phyloP scores from a whole-genome alignment of 1,140 invertebrate species.

The Bombyx mori region ASM3026992v2 NC_085107.1:9794001-9794500 shows the following conservation, averaged over 20 bases:
- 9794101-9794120: slow-evolving; percentile 89
- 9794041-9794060: slow-evolving; percentile 65
- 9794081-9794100: slow-evolving; percentile 82
- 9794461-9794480: slow-evolving; percentile 71
- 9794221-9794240: slow-evolving; percentile 93
- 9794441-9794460: slow-evolving; percentile 88
- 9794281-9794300: no score
- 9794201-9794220: slow-evolving; percentile 91
- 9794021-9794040: slow-evolving; percentile 84
- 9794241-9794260: slow-evolving; percentile 92
- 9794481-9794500: neutral
- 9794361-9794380: slow-evolving; percentile 95
- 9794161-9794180: slow-evolving; percentile 95
- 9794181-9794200: slow-evolving; percentile 94
- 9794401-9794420: slow-evolving; percentile 95
- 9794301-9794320: no score
- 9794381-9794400: slow-evolving; percentile 94
- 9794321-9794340: neutral
- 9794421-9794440: slow-evolving; percentile 94
- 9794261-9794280: slow-evolving; percentile 68
- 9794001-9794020: slow-evolving; percentile 92
- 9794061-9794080: slow-evolving; percentile 46
- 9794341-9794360: slow-evolving; percentile 87
- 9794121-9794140: slow-evolving; percentile 93
- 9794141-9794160: slow-evolving; percentile 95